Conservation (phyloP, 2,797 vertebrate genomes). For the Leptodactylus fallax region DNA sequence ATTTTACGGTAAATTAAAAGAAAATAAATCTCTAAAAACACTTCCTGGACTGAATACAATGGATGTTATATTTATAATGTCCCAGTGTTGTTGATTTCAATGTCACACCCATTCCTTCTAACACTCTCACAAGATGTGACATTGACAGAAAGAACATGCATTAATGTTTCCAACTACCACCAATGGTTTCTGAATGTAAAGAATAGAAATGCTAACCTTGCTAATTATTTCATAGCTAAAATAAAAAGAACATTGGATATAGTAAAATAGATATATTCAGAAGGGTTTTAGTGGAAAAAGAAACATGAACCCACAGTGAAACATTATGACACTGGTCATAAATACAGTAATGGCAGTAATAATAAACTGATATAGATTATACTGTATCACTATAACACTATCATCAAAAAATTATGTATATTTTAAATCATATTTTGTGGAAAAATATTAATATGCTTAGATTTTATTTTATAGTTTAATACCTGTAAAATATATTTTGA, state of each 20-base stretch:
- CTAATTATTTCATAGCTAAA: not conserved
- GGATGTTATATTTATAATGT: not conserved
- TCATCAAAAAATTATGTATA: not conserved
- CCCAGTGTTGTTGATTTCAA: not conserved
- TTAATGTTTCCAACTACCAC: not conserved
- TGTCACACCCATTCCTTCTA: not conserved
- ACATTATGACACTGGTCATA: not conserved
- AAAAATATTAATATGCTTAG: not conserved
- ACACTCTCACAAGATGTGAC: not conserved
- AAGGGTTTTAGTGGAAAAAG: not conserved
- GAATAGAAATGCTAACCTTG: not conserved
- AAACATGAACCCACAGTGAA: not conserved
- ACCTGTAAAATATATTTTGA: not conserved
- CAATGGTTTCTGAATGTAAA: not conserved
- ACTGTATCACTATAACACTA: not conserved
- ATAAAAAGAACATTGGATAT: not conserved
- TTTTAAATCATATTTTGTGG: not conserved
- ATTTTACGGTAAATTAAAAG: too few species aligned
- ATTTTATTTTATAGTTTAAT: not conserved
- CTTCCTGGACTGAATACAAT: not conserved
- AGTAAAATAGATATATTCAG: constrained; percentile 10
- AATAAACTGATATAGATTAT: constrained; percentile 16
- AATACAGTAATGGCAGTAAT: not conserved
- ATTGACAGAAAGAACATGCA: not conserved
- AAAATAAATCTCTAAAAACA: not conserved